Evolutionary conservation across 2,113 vertebrate species (phyloP).

Genomic region (Erythrolamprus reginae): DNA sequence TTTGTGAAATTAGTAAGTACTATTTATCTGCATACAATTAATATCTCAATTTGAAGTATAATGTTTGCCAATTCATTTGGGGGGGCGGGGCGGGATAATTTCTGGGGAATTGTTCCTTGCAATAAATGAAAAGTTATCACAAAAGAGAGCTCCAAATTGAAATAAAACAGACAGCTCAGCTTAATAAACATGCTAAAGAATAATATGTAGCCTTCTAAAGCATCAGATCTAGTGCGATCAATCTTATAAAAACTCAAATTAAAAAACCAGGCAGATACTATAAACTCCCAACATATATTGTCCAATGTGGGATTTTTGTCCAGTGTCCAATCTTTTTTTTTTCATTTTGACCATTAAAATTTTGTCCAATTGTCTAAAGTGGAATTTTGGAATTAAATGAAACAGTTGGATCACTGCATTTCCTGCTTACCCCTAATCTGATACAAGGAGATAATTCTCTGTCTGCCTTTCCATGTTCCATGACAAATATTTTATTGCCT

Average conservation of each 20-base stretch:
- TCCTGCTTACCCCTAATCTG: background rate
- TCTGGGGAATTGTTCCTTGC: background rate
- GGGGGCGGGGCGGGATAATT: background rate
- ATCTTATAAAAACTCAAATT: background rate
- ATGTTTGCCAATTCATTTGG: background rate
- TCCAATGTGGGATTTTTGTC: background rate
- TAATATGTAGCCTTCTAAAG: slow-evolving; percentile 10
- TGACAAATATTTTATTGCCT: background rate
- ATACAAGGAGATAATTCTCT: background rate
- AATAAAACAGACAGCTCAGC: background rate
- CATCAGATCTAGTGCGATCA: background rate
- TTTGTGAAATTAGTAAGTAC: background rate
- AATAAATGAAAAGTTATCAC: background rate
- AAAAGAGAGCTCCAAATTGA: background rate
- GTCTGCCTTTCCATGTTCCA: background rate
- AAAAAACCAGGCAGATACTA: background rate
- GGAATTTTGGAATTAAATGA: slow-evolving; percentile 34
- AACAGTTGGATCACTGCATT: slow-evolving; percentile 7
- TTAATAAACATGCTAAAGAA: slow-evolving; percentile 17
- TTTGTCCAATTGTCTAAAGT: slow-evolving; percentile 8
- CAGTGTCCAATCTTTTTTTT: background rate
- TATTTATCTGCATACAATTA: background rate
- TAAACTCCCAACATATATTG: slow-evolving; percentile 33
- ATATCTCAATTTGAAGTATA: background rate
- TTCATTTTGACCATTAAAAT: background rate